Conservation (phyloP, 2,888 invertebrate genomes). For the Cantharis lateralis region DNA sequence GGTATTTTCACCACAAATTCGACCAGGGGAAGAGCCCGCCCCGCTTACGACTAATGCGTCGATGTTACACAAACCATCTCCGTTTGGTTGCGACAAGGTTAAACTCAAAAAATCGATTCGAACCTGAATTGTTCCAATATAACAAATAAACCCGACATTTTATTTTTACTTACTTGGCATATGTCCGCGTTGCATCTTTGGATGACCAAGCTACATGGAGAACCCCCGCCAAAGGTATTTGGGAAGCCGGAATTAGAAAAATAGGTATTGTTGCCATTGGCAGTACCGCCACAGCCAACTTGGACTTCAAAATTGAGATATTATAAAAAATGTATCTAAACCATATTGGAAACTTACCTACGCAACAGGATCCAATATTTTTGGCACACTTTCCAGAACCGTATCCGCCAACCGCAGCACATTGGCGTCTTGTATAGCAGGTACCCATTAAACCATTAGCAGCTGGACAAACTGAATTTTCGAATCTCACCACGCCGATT, state of each 20-base stretch:
- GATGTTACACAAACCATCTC: conserved; percentile 70
- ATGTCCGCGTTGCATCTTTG: conserved; percentile 69
- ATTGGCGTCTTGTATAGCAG: conserved; percentile 78
- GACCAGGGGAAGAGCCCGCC: conserved; percentile 70
- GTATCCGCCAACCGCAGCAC: conserved; percentile 71
- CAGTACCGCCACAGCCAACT: conserved; percentile 71
- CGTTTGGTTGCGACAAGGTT: conserved; percentile 72
- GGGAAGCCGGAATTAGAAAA: conserved; percentile 82
- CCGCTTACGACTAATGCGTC: conserved; percentile 75
- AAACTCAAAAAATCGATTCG: conserved; percentile 79
- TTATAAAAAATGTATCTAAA: not conserved
- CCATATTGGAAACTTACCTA: conserved; percentile 60
- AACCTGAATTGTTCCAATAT: conserved; percentile 57
- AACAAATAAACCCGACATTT: not conserved
- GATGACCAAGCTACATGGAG: conserved; percentile 73
- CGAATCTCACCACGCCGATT: conserved; percentile 72
- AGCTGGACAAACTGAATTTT: conserved; percentile 70
- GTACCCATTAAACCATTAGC: conserved; percentile 72
- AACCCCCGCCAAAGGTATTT: conserved; percentile 68
- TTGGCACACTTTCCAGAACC: conserved; percentile 74
- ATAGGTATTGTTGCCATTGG: conserved; percentile 80
- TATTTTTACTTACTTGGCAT: conserved; percentile 64
- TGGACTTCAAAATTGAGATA: conserved; percentile 62
- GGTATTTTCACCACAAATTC: conserved; percentile 81
- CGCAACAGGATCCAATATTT: conserved; percentile 79